These are phyloP conservation scores for Pionites leucogaster DNA, from an alignment of 2,113 vertebrate species.

Conservation along the genomic window DNA sequence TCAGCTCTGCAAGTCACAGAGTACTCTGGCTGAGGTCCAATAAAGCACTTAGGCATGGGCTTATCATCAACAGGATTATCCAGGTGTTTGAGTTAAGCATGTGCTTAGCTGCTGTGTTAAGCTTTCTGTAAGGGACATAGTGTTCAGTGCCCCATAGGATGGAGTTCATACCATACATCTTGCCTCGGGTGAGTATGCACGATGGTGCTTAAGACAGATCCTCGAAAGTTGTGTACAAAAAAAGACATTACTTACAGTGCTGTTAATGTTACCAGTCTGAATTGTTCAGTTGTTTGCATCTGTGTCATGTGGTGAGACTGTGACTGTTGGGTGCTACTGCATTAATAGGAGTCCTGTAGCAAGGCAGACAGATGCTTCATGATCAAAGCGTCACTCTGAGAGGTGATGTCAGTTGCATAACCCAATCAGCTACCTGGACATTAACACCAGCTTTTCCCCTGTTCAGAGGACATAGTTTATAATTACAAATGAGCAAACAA, in stretches of 20 bases:
- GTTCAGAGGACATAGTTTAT: neutral
- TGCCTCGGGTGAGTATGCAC: neutral
- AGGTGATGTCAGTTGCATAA: neutral
- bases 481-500: neutral
- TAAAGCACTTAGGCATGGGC: constrained; percentile 56
- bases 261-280: neutral
- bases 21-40: constrained; percentile 39
- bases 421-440: neutral
- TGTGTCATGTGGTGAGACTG: neutral
- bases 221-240: neutral
- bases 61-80: constrained; percentile 62
- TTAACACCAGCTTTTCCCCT: neutral
- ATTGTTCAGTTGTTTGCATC: constrained; percentile 11
- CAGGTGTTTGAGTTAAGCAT: constrained; percentile 62
- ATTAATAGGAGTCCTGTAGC: neutral
- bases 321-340: neutral
- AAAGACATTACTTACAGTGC: neutral
- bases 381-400: neutral
- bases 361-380: neutral
- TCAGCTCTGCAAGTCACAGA: constrained; percentile 26
- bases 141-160: neutral
- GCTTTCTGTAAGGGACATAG: neutral
- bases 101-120: constrained; percentile 6
- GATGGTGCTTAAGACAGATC: constrained; percentile 2
- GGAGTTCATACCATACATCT: neutral